Percentiles rank a stretch among this genome's conserved stretches.
phyloP scores from a whole-genome alignment of 1,140 invertebrate genomes.

The Thaumetopoea pityocampa region DNA sequence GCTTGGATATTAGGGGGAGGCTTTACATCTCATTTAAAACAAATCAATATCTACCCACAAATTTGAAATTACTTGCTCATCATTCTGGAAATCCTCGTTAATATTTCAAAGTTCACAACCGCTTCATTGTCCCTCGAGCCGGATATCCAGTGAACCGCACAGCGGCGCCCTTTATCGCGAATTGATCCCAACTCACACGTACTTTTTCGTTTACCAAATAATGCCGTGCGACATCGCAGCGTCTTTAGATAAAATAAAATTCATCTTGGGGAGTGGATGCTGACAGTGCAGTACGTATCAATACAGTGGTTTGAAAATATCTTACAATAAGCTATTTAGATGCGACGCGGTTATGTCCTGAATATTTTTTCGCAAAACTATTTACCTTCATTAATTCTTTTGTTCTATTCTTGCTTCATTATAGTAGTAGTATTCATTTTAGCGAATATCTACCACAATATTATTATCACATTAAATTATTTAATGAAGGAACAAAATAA shows the following conservation, averaged over 20 bases:
- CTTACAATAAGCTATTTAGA: conserved; percentile 22
- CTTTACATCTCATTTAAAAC: too few relatives aligned
- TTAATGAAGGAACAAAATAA: too few relatives aligned
- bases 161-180: conserved; percentile 38
- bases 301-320: background rate
- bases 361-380: too few relatives aligned
- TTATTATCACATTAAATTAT: too few relatives aligned
- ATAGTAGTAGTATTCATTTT: too few relatives aligned
- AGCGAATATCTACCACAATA: too few relatives aligned
- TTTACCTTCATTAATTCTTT: too few relatives aligned
- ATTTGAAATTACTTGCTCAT: conserved; percentile 14
- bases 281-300: background rate
- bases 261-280: conserved; percentile 19
- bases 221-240: conserved; percentile 19
- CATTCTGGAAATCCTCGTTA: conserved; percentile 12
- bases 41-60: too few relatives aligned
- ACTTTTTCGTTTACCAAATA: conserved; percentile 52
- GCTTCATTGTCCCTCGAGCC: conserved; percentile 7
- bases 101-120: conserved; percentile 19
- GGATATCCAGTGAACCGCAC: background rate
- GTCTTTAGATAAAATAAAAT: conserved; percentile 41
- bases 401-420: too few relatives aligned
- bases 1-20: too few relatives aligned
- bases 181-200: conserved; percentile 48
- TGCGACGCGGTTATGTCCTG: background rate